Evolutionary conservation across 1,140 invertebrate genomes (phyloP).

Genomic region (Microplitis demolitor): DNA sequence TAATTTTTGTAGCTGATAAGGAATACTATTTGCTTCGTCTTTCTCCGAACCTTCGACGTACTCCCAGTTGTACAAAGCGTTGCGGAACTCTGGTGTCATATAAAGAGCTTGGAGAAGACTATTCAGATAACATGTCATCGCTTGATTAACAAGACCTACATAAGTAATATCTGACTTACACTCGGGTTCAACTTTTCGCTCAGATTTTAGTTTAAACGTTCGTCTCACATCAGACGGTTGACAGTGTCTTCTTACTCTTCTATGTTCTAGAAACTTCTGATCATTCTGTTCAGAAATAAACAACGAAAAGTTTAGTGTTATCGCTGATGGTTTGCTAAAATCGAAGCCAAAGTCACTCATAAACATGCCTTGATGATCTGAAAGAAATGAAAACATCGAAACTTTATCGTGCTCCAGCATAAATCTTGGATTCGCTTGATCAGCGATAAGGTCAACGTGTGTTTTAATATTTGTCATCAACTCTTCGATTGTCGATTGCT

Average conservation of each 20-base stretch:
- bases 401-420: neutral
- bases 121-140: conserved; percentile 94
- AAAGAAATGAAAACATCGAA: neutral
- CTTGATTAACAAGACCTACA: conserved; percentile 90
- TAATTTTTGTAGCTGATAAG: conserved; percentile 86
- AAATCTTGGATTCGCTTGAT: too few species aligned
- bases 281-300: too few species aligned
- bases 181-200: neutral
- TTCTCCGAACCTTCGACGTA: conserved; percentile 69
- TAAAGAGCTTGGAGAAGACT: conserved; percentile 87
- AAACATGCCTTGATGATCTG: neutral
- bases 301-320: neutral
- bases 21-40: conserved; percentile 76
- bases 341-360: neutral
- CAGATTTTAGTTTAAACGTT: neutral
- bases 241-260: too few species aligned
- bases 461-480: too few species aligned
- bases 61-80: conserved; percentile 87
- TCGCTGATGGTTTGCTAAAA: neutral
- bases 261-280: too few species aligned
- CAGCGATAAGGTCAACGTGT: too few species aligned
- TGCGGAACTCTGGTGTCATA: conserved; percentile 95
- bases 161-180: conserved; percentile 61
- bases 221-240: too few species aligned
- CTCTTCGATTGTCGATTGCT: too few species aligned